Conservation (phyloP, 1,140 invertebrate species). For the Hylaeus volcanicus region DNA sequence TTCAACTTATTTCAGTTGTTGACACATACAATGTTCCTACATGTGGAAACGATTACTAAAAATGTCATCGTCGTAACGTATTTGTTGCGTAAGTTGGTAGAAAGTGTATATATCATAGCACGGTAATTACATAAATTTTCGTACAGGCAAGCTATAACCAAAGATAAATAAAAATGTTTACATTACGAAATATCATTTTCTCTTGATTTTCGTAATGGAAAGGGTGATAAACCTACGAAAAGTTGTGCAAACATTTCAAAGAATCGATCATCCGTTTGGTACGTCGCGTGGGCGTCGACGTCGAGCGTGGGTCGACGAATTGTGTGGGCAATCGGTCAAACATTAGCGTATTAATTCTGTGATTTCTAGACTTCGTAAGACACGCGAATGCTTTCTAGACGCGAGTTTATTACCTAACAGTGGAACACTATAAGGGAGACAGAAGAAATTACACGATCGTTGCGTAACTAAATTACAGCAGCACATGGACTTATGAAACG, state of each 20-base stretch:
- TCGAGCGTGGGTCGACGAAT: conserved; percentile 8
- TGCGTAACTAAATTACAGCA: conserved; percentile 31
- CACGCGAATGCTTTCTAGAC: background rate
- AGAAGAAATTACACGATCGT: conserved; percentile 31
- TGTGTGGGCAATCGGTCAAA: background rate
- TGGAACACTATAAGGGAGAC: background rate
- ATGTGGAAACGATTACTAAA: too few species aligned
- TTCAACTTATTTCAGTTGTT: too few species aligned
- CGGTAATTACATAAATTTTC: too few species aligned
- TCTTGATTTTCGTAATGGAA: too few species aligned
- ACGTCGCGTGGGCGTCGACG: too few species aligned
- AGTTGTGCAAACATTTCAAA: background rate
- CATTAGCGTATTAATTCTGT: background rate
- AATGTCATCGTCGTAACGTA: too few species aligned
- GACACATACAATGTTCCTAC: too few species aligned
- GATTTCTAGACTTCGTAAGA: background rate
- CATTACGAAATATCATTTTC: too few species aligned
- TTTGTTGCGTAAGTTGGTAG: too few species aligned
- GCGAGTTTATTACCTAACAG: conserved; percentile 11
- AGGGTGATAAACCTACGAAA: background rate
- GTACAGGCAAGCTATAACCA: too few species aligned
- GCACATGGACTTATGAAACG: conserved; percentile 37
- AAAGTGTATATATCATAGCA: too few species aligned
- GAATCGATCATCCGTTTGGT: background rate
- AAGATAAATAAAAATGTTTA: too few species aligned